phyloP scores from a whole-genome alignment of 2,797 vertebrate species.

The Adelosebastes latens region DNA sequence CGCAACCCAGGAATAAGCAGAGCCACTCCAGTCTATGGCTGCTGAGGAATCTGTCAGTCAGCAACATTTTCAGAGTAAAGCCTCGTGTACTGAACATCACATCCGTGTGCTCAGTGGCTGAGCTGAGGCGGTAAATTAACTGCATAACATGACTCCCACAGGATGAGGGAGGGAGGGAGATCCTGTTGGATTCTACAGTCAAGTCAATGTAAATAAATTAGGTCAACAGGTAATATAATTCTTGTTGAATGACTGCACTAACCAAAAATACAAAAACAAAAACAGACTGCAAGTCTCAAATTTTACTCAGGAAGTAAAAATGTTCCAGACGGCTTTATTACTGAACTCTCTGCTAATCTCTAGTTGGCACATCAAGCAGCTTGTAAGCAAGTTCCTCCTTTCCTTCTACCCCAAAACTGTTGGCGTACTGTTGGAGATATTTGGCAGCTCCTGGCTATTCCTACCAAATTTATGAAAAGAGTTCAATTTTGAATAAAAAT shows the following conservation, averaged over 20 bases:
- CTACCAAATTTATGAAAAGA: background rate
- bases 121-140: constrained; percentile 27
- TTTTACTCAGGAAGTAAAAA: background rate
- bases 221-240: background rate
- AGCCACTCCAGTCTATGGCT: constrained; percentile 71
- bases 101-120: constrained; percentile 55
- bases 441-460: background rate
- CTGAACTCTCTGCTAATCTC: constrained; percentile 35
- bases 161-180: background rate
- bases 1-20: constrained; percentile 76
- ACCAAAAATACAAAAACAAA: background rate
- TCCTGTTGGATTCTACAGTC: constrained; percentile 2
- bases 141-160: constrained; percentile 12
- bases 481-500: background rate
- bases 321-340: constrained; percentile 29
- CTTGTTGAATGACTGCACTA: constrained; percentile 5
- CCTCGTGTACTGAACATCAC: constrained; percentile 49
- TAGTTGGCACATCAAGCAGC: constrained; percentile 25
- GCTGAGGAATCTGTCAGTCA: constrained; percentile 80
- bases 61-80: constrained; percentile 74
- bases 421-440: background rate
- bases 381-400: constrained; percentile 12
- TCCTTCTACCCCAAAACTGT: background rate
- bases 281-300: constrained; percentile 8
- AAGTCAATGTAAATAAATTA: background rate